Evolutionary conservation across 1,140 invertebrate species (phyloP), one percentile per base, ranked within the genome.

Genomic region (Drosophila bifasciata): DNA sequence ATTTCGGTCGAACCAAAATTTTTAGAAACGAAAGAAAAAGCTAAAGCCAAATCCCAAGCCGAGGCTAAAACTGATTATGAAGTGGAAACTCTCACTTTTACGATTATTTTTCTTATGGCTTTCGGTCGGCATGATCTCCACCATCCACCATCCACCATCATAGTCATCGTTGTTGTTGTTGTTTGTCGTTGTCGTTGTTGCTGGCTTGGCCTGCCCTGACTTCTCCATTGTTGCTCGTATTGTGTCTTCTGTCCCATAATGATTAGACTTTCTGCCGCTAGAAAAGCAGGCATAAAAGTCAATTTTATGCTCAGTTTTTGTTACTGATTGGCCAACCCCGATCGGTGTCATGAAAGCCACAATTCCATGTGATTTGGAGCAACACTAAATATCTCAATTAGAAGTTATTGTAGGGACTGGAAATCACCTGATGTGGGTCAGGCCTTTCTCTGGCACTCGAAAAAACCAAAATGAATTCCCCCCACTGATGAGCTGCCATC

Each of bases 71-170:
- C 71, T 67, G 69, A 86, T 81, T 86, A 78, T 80, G 69, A 70
- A 88, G 81, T 86, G 81, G 74, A 88, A 88, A 88, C 83, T 88
- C 83, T 88, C 83, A 88, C 83, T 88, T 88, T 88, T 88, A 88
- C 71, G 83, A 88, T 83, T 88, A 88, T 88, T 88, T 88, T 88
- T 88, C 75, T 88, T 86, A 68, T 78, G 58, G 83, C 83, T 86
- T 86, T 86, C 74, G 75, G 78, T 83, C 60, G 61, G 69, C 70
- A 75, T 83, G 52, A 73, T 67, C 64, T 52, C 40, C 53, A 50
- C 67, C 67, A 46, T 57, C 60, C 28, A 32, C 28, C 8, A 25
- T 5, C 28, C 28, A 28, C 28, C 28, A 43, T 58, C 44, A 28
- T 9, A 36, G 9, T 36, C 32, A 36, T 36, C 32, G 32, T 13